phyloP scores from a whole-genome alignment of 2,888 invertebrate species.

The Ochlodes sylvanus region DNA sequence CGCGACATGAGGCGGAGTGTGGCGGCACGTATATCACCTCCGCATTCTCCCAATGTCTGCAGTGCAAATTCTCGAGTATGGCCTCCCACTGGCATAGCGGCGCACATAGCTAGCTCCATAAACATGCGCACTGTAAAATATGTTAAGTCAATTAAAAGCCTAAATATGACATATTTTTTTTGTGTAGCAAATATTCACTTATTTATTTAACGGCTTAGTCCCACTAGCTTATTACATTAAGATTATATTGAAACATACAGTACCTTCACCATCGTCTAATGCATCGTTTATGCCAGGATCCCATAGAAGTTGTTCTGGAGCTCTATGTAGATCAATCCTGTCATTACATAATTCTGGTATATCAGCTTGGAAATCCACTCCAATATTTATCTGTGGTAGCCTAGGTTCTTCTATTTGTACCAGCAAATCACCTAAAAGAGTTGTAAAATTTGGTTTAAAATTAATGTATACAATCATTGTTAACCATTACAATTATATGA shows the following conservation, averaged over 20 bases:
- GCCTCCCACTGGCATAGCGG: slow-evolving; percentile 96
- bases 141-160: not conserved
- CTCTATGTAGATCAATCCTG: slow-evolving; percentile 81
- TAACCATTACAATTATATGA: not conserved
- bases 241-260: not conserved
- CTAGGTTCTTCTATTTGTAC: slow-evolving; percentile 68
- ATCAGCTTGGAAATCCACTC: slow-evolving; percentile 93
- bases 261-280: slow-evolving; percentile 91
- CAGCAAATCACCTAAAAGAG: slow-evolving; percentile 62
- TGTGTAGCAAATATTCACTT: too few relatives aligned
- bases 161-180: too few relatives aligned
- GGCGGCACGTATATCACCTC: slow-evolving; percentile 95
- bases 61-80: slow-evolving; percentile 97
- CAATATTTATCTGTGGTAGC: slow-evolving; percentile 94
- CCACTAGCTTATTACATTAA: too few relatives aligned
- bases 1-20: slow-evolving; percentile 93
- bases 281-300: slow-evolving; percentile 91
- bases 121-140: slow-evolving; percentile 92
- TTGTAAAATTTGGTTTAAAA: slow-evolving; percentile 52
- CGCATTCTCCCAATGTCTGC: slow-evolving; percentile 93
- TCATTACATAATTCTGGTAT: slow-evolving; percentile 86
- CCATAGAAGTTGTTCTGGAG: slow-evolving; percentile 92
- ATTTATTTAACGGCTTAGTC: too few relatives aligned
- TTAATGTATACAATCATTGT: not conserved
- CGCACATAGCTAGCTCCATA: slow-evolving; percentile 97